phyloP scores from a whole-genome alignment of 2,113 vertebrate species.

The Chionomys nivalis region DNA sequence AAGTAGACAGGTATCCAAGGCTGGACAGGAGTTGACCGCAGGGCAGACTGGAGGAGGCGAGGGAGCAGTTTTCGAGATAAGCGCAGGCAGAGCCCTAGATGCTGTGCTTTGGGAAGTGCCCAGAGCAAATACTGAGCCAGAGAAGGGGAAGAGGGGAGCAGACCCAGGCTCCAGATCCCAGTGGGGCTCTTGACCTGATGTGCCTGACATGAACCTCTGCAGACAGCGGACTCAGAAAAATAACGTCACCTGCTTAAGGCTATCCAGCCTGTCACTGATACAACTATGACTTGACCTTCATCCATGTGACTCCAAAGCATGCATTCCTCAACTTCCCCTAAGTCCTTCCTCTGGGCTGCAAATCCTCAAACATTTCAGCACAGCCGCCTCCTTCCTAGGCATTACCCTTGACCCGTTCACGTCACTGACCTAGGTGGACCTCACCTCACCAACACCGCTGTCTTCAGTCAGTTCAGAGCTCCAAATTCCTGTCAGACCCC shows the following conservation, averaged over 20 bases:
- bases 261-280: not conserved
- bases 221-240: not conserved
- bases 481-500: not conserved
- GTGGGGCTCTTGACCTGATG: not conserved
- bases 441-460: not conserved
- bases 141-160: not conserved
- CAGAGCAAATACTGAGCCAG: not conserved
- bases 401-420: not conserved
- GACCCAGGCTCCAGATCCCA: not conserved
- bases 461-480: not conserved
- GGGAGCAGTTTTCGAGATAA: not conserved
- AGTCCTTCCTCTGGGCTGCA: not conserved
- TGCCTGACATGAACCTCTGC: not conserved
- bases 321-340: not conserved
- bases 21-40: not conserved
- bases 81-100: not conserved
- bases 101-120: not conserved
- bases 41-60: not conserved
- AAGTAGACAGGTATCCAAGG: slow-evolving; percentile 10
- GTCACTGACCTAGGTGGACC: not conserved
- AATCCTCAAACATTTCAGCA: not conserved
- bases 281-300: not conserved
- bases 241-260: slow-evolving; percentile 21
- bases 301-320: not conserved
- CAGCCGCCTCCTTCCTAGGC: not conserved